Evolutionary conservation across 2,888 invertebrate species (phyloP), one percentile per base, ranked within the genome.

Genomic region (Scrobipalpa costella): DNA sequence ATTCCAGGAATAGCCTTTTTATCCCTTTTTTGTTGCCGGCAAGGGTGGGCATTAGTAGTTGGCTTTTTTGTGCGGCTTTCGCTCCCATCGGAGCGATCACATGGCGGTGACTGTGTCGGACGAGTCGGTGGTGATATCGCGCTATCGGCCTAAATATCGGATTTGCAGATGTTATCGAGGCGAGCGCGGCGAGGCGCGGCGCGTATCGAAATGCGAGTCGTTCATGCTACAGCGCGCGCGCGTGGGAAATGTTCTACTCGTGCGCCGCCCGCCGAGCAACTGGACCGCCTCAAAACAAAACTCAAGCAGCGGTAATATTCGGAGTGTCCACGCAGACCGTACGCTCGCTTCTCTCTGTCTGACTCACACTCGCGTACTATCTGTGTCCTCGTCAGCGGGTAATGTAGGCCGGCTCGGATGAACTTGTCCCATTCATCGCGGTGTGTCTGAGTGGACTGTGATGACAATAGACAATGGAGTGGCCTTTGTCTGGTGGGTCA

Each of bases 1-100:
- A 86, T 90, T 90, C 90, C 90, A 86, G 80, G 86, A 88, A 87
- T 87, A 84, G 80, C 79, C 83, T 81, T 85, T 86, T 87, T 88
- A 85, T 87, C 83, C 85, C 84, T 88, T 88, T 87, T 86, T 85
- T 84, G 83, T 85, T 76, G 74, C 78, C 83, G 81, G 77, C 80
- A 85, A 80, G 83, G 85, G 83, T 84, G 85, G 84, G 86, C 88
- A 88, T 86, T 81, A 85, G 85, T 85, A 79, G 80, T 79, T 80
- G 79, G 79, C 80, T 84, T 86, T 86, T 83, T 86, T 85, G 83
- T 83, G 82, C 81, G 78, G 68, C 73, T 78, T 75, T 79, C 78
- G 80, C 83, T 84, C 83, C 83, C 84, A 80, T 82, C 78, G 80
- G 78, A 80, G 80, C 81, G 80, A 81, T 90, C 89, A 89, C 89